Evolutionary conservation across 2,113 vertebrate species (phyloP), one percentile per base, ranked within the genome.

Genomic region (Scalopus aquaticus): DNA sequence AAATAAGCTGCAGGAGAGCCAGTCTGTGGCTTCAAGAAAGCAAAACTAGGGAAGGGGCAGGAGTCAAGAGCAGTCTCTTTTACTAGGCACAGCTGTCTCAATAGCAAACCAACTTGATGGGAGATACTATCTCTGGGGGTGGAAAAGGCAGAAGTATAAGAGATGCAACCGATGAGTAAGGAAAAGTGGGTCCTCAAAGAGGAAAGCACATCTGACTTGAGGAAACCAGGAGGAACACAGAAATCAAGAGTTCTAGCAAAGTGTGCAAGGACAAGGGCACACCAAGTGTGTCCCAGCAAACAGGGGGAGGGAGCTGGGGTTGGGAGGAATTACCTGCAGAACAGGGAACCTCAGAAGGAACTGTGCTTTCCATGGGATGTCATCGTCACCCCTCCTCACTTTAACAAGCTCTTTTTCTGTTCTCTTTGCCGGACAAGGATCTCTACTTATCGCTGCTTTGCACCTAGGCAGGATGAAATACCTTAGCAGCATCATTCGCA

Each of bases 1-100:
- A 62, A 90, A 73, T 58, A 32, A 88, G 39, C 86, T 67, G 17
- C 76, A 78, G 76, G 30, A 87, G 58, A 69, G 78, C 16, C n/a
- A 93, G 69, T 83, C 78, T 32, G 76, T 79, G 74, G 39, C n/a
- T 70, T 90, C 81, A 54, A 30, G 46, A 86, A 94, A 37, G 22
- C 15, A 91, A 22, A 10, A 11, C 5, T 87, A 24, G n/a, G 37
- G 56, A 77, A 96, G 51, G 24, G 74, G 13, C 24, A 49, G 6
- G 30, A 70, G 7, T 28, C 69, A 58, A 51, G n/a, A 42, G 9
- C 11, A n/a, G 3, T 77, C 60, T 54, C 44, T 69, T 46, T 39
- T 77, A 54, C 49, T 88, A 90, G 46, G 54, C 30, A 62, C 11
- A 86, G 13, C 49, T 56, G 35, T 12, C 60, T 67, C 35, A 20